Conservation (phyloP, 2,888 invertebrate genomes). For the Sphinx pinastri region DNA sequence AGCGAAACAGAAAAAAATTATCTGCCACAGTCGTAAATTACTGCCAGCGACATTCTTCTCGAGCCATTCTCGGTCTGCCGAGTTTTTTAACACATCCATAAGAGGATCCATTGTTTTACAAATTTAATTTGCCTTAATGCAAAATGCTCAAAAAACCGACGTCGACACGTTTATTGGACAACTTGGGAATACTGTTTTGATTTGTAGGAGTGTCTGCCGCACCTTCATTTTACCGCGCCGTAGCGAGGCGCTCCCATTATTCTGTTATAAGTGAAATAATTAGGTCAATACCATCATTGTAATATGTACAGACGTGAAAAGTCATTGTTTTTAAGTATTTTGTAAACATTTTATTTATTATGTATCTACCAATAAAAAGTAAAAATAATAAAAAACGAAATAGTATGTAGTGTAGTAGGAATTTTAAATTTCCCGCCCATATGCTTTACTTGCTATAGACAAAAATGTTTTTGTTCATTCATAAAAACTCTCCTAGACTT, state of each 20-base stretch:
- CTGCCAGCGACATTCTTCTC: conserved; percentile 86
- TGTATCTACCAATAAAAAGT: too few species aligned
- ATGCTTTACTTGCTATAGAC: neutral
- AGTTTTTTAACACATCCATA: conserved; percentile 73
- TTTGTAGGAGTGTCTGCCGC: conserved; percentile 77
- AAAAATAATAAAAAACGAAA: too few species aligned
- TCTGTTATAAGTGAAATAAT: conserved; percentile 37
- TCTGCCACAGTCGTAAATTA: conserved; percentile 92
- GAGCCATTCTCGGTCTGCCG: conserved; percentile 87
- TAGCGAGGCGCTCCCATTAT: conserved; percentile 48
- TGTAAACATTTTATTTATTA: neutral
- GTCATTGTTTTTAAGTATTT: too few species aligned
- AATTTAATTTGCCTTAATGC: neutral
- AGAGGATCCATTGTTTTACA: conserved; percentile 62
- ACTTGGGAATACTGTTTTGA: conserved; percentile 49
- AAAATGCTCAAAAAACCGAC: neutral
- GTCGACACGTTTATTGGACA: neutral
- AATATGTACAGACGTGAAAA: neutral
- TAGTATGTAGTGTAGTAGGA: too few species aligned
- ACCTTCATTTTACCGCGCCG: conserved; percentile 54
- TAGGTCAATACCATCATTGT: neutral
- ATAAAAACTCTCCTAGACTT: neutral
- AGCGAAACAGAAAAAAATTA: conserved; percentile 88
- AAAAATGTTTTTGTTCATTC: neutral
- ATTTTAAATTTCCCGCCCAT: neutral